Evolutionary conservation across 1,140 invertebrate genomes (phyloP).

Genomic region (Drosophila rhopaloa): DNA sequence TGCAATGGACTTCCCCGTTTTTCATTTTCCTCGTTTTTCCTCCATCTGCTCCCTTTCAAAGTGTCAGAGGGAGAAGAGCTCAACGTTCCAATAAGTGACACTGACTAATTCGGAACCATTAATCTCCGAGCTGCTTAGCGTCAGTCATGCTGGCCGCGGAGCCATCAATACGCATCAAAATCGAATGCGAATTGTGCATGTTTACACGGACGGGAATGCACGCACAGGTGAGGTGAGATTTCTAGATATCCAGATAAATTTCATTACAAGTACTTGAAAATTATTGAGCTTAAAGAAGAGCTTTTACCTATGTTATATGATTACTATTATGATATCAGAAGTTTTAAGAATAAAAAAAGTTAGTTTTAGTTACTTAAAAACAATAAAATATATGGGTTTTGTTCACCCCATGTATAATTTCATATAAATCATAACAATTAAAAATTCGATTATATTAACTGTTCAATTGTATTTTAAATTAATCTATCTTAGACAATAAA

Average conservation of each 20-base stretch:
- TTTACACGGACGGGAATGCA: slow-evolving; percentile 35
- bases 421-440: no score
- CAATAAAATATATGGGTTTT: no score
- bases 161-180: slow-evolving; percentile 78
- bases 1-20: slow-evolving; percentile 14
- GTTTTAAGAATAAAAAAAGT: no score
- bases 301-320: no score
- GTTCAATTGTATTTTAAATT: no score
- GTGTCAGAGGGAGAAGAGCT: slow-evolving; percentile 27
- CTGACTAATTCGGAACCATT: slow-evolving; percentile 77
- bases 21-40: neutral
- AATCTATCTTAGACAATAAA: no score
- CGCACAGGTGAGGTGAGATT: slow-evolving; percentile 5
- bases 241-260: neutral
- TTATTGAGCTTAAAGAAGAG: no score
- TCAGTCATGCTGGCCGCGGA: slow-evolving; percentile 49
- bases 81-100: slow-evolving; percentile 68
- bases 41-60: neutral
- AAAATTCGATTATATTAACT: no score
- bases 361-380: no score
- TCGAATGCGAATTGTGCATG: slow-evolving; percentile 53
- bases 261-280: no score
- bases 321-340: no score
- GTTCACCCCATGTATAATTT: no score
- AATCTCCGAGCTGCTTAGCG: slow-evolving; percentile 76